phyloP scores from a whole-genome alignment of 1,140 invertebrate species.

The Aphaenogaster ashmeadi region DNA sequence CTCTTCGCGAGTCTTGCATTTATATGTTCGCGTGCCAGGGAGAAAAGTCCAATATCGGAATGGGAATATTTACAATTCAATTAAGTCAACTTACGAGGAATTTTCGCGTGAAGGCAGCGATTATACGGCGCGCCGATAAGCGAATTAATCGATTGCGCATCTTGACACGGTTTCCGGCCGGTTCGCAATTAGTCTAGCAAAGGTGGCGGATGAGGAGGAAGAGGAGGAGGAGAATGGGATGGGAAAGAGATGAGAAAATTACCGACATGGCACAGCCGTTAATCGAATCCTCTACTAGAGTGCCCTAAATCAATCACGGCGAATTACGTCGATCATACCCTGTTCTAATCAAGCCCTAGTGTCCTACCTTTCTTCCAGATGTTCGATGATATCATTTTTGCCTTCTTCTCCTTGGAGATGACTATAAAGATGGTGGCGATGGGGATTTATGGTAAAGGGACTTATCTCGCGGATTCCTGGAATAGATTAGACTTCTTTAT shows the following conservation, averaged over 20 bases:
- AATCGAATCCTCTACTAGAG: slow-evolving; percentile 64
- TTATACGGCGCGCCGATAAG: slow-evolving; percentile 31
- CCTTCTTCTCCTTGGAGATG: slow-evolving; percentile 99
- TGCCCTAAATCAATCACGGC: slow-evolving; percentile 65
- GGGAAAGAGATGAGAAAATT: slow-evolving; percentile 60
- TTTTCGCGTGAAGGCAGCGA: not conserved
- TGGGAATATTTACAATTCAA: slow-evolving; percentile 42
- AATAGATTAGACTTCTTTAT: slow-evolving; percentile 99
- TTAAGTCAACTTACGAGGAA: not conserved
- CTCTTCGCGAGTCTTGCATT: not conserved
- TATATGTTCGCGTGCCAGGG: not conserved
- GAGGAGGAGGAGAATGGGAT: not conserved
- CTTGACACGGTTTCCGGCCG: slow-evolving; percentile 48
- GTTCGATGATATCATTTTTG: slow-evolving; percentile 99
- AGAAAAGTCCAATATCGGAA: slow-evolving; percentile 15
- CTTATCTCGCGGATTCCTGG: slow-evolving; percentile 99
- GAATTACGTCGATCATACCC: slow-evolving; percentile 29
- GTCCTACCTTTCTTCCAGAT: slow-evolving; percentile 89
- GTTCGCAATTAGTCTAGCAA: slow-evolving; percentile 51
- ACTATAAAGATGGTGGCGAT: slow-evolving; percentile 99
- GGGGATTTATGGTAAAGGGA: slow-evolving; percentile 98
- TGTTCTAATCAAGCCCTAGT: slow-evolving; percentile 28
- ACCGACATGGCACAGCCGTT: slow-evolving; percentile 33
- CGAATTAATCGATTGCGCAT: slow-evolving; percentile 52
- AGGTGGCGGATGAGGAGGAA: not conserved